Percentiles rank a stretch among this genome's conserved stretches.
Conservation (phyloP, 2,888 invertebrate species). For the Diarsia rubi region DNA sequence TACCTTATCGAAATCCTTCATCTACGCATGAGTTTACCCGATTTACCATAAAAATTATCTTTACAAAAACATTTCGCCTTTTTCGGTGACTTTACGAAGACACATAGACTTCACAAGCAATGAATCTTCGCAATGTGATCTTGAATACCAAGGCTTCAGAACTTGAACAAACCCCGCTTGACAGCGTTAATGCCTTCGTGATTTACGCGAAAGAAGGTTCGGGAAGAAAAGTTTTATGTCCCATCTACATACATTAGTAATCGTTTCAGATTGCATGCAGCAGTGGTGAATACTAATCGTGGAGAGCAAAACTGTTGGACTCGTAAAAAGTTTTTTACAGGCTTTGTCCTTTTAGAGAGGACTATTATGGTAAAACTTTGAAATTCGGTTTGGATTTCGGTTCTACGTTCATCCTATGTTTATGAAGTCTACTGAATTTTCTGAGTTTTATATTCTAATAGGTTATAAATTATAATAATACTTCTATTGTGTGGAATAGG, state of each 20-base stretch:
- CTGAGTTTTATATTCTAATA: not conserved
- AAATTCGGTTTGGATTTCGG: too few relatives aligned
- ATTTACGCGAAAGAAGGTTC: slow-evolving; percentile 50
- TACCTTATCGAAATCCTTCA: not conserved
- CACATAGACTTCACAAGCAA: slow-evolving; percentile 29
- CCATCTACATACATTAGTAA: slow-evolving; percentile 53
- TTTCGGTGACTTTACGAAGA: slow-evolving; percentile 31
- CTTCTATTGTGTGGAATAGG: not conserved
- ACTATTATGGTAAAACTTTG: too few relatives aligned
- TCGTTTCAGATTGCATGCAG: slow-evolving; percentile 46
- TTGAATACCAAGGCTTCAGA: slow-evolving; percentile 24
- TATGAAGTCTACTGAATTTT: not conserved
- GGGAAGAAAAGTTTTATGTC: slow-evolving; percentile 46
- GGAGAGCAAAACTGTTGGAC: slow-evolving; percentile 1
- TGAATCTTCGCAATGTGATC: slow-evolving; percentile 53
- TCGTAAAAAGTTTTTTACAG: slow-evolving; percentile 4
- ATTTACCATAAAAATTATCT: slow-evolving; percentile 14
- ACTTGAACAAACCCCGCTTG: slow-evolving; percentile 42
- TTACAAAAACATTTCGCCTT: slow-evolving; percentile 14
- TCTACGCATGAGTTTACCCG: not conserved
- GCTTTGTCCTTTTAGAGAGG: not conserved
- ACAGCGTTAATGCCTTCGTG: slow-evolving; percentile 54
- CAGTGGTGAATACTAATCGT: slow-evolving; percentile 55
- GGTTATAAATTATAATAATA: too few relatives aligned
- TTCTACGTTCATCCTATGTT: not conserved